These are phyloP conservation scores for Bradynema listronoti DNA, from an alignment of 1,140 invertebrate genomes.

Conservation along the genomic window DNA sequence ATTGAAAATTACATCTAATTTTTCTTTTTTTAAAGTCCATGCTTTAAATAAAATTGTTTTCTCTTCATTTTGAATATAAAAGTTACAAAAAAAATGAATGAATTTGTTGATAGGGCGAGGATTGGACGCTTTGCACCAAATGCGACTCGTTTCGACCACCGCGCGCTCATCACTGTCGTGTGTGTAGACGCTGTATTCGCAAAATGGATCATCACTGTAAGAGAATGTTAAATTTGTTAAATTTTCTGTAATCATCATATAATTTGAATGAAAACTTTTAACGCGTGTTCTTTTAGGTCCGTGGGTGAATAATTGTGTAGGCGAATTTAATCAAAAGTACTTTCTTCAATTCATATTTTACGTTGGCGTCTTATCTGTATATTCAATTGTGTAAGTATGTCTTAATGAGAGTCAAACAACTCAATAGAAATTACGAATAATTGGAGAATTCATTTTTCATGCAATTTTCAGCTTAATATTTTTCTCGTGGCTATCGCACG, in stretches of 20 bases:
- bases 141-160: slow-evolving; percentile 79
- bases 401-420: too few species aligned
- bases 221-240: slow-evolving; percentile 13
- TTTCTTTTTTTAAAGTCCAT: too few species aligned
- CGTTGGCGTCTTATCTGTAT: slow-evolving; percentile 59
- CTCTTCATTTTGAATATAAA: too few species aligned
- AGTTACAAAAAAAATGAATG: background rate
- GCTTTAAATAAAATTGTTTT: too few species aligned
- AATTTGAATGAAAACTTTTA: background rate
- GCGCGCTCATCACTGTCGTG: slow-evolving; percentile 78
- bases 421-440: slow-evolving; percentile 14
- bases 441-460: too few species aligned
- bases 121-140: slow-evolving; percentile 77
- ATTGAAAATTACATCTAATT: too few species aligned
- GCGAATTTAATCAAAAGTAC: slow-evolving; percentile 85
- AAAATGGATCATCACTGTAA: slow-evolving; percentile 82
- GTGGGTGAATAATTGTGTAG: slow-evolving; percentile 88
- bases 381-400: slow-evolving; percentile 39
- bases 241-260: background rate
- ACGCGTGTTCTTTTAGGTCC: slow-evolving; percentile 57
- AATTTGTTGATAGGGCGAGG: slow-evolving; percentile 60
- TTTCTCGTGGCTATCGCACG: slow-evolving; percentile 44
- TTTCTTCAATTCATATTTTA: slow-evolving; percentile 81
- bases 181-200: slow-evolving; percentile 76
- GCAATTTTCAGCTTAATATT: slow-evolving; percentile 42